Evolutionary conservation across 2,797 vertebrate genomes (phyloP), one percentile per base, ranked within the genome.

Genomic region (Gobio occitaniae): DNA sequence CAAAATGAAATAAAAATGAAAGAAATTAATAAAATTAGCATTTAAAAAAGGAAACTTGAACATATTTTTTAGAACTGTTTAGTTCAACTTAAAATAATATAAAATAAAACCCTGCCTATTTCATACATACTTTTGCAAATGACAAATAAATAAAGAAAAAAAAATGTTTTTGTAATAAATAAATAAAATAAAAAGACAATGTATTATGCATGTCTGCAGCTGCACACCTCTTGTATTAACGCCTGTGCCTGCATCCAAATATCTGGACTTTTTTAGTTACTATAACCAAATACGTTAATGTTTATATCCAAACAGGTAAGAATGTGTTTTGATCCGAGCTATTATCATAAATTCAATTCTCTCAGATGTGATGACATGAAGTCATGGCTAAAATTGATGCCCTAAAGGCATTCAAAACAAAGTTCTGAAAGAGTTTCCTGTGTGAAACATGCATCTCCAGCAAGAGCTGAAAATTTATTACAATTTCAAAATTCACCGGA

Each of bases 391-490:
- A 78, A 70, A 84, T 69, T 1, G 25, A 70, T 36, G 52, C 32
- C 21, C 12, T 44, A 32, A 77, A 77, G 17, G 13, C 25, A 84
- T 56, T 84, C 47, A 75, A 65, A 75, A 71, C 29, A 77, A 77
- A 70, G 75, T 44, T 78, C n/a, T 2, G 41, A 70, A 79, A 79
- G 83, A 50, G 66, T 72, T 84, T 79, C 41, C 68, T 72, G 83
- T 63, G 90, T 89, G 90, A 93, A 93, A 93, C 92, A 93, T 90
- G 90, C 91, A 93, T 94, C 90, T 92, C 89, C 92, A 92, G 90
- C 93, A 89, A 90, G 87, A 87, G 86, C 87, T 87, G 90, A 91
- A 90, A 91, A 92, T 92, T 91, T 90, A 89, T 47, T 81, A 61
- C 41, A 65, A 44, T 41, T 68, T 86, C 17, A 68, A 38, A 50